Evolutionary conservation across 2,113 vertebrate genomes (phyloP), one percentile per base, ranked within the genome.

Genomic region (Gallinago paraguaiae): DNA sequence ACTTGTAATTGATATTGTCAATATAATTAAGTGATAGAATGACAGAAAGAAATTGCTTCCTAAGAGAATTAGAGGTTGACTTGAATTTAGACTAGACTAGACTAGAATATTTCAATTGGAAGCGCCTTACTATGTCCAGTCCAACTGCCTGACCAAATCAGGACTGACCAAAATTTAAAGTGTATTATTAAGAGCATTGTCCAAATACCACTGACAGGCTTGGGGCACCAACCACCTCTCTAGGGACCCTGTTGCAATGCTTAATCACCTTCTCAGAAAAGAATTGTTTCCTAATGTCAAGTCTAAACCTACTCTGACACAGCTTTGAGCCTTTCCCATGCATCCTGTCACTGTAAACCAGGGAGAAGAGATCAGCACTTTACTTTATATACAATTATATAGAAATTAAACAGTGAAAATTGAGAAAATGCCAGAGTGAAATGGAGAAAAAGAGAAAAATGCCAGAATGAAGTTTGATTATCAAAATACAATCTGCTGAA

Each of bases 191-290:
- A 80, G 30, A 19, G 2, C 9, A 14, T 46, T 46, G 16, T n/a
- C 14, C 15, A n/a, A 84, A 69, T 41, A 8, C 14, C 10, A 33
- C 2, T 63, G 28, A 27, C 7, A 54, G 31, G 6, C 9, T 33
- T 54, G 15, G 6, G 6, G 4, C 17, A 46, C 14, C 0, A 0
- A 63, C 27, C 20, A 31, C 1, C 1, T 72, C 12, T 81, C 45
- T 22, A 81, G n/a, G 2, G 69, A 65, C 10, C 18, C 17, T 46
- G 9, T 60, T 81, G 17, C 35, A 60, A 13, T 51, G 25, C 46
- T 77, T 71, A 24, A 30, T 5, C 11, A 35, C 6, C 13, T 12
- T 28, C 9, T 50, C 6, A 5, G 10, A n/a, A 76, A 79, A 75
- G 4, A 70, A 82, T 43, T 20, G 5, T 37, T 82, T 48, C 31